A percentile compares a stretch with the other conserved stretches of the same genome.
phyloP scores from a whole-genome alignment of 1,140 invertebrate genomes.

The Gryllus bimaculatus region DNA sequence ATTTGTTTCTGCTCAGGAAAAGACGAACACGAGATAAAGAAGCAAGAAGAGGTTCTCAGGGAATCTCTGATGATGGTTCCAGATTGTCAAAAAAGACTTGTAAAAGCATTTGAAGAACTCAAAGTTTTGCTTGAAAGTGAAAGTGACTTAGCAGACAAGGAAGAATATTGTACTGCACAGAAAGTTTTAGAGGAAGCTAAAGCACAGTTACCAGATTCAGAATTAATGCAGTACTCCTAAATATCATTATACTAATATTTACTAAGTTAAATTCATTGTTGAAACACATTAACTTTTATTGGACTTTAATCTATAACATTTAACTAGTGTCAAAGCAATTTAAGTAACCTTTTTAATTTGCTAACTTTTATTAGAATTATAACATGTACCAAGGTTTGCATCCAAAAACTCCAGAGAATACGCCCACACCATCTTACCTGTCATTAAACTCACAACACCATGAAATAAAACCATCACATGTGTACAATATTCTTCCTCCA shows the following conservation, averaged over 20 bases:
- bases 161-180: constrained; percentile 58
- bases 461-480: no score
- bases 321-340: no score
- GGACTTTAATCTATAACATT: background rate
- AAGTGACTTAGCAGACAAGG: constrained; percentile 61
- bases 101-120: constrained; percentile 64
- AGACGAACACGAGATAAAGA: constrained; percentile 74
- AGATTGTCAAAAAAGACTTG: constrained; percentile 69
- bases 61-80: constrained; percentile 85
- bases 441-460: no score
- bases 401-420: no score
- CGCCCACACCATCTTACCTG: no score
- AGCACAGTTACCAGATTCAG: constrained; percentile 42
- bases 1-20: constrained; percentile 41
- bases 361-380: no score
- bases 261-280: background rate
- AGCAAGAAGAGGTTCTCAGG: constrained; percentile 80
- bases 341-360: no score
- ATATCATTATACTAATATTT: background rate
- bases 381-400: no score
- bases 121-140: constrained; percentile 63
- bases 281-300: background rate
- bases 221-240: constrained; percentile 20
- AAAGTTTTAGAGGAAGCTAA: constrained; percentile 61
- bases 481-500: no score